Base-by-base conservation (phyloP, 1,140 invertebrate species). In the Drosophila ercepeae region DNA sequence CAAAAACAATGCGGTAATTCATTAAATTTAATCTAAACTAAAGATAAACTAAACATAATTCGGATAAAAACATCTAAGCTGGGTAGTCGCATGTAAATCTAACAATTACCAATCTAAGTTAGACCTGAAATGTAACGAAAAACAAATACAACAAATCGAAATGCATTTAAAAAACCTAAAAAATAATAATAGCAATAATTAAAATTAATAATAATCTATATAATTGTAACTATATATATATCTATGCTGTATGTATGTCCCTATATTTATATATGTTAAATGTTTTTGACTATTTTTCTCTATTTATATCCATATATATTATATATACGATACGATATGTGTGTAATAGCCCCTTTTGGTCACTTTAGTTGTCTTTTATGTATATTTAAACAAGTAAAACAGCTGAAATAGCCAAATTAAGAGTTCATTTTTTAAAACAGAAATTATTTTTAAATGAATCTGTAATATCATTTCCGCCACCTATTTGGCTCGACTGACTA, bases 1-100 rank as follows among this genome's bases (percentile, higher is more conserved):
- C 39, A 42, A 42, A 32, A 42, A 18, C 16, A 36, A 36, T 14
- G 39, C 39, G 39, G 14, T 42, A 42, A 42, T 42, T 39, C 7
- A 42, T 42, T 42, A 42, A 14, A 18, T 59, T 52, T 54, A 61
- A 61, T 48, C 32, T 54, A 75, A 71, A 54, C 39, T 54, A 75
- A 71, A 54, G 19, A 59, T 63, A 68, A 89, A 73, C 72, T 86
- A 89, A 81, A 89, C 41, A 72, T 71, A 88, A 81, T 65, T 82
- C 83, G 82, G 82, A 88, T 88, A 88, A 86, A 86, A 88, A 88
- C 89, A 91, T 91, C 90, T 91, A 91, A 91, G 88, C 90, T 91
- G 90, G 90, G 90, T 91, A 91, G 90, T 91, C 90, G 90, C 90
- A 91, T 91, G 90, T 91, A 91, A 91, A 91, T 86, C 86, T 89